A percentile compares a stretch with the other conserved stretches of the same genome.
Evolutionary conservation across 2,888 invertebrate genomes (phyloP).

Genomic region (Melinaea menophilus): DNA sequence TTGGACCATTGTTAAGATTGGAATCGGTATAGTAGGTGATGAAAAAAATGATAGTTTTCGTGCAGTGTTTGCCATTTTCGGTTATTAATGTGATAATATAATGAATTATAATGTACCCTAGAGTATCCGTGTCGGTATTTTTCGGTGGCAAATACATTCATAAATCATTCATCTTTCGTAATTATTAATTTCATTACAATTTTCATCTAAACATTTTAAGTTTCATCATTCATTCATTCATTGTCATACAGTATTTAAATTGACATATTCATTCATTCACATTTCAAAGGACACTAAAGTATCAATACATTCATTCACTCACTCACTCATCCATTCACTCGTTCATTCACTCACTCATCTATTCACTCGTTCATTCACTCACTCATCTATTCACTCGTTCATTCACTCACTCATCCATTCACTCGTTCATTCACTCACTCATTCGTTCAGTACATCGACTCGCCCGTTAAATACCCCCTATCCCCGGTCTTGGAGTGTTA

Average conservation of each 20-base stretch:
- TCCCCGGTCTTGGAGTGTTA: slow-evolving; percentile 65
- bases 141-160: slow-evolving; percentile 8
- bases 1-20: slow-evolving; percentile 77
- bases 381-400: slow-evolving; percentile 4
- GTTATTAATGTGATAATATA: slow-evolving; percentile 54
- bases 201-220: background rate
- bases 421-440: slow-evolving; percentile 5
- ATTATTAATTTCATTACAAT: background rate
- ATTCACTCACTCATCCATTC: slow-evolving; percentile 11
- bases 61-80: slow-evolving; percentile 55
- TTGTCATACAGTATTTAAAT: background rate
- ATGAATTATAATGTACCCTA: slow-evolving; percentile 52
- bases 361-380: too few species aligned
- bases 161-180: background rate
- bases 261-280: slow-evolving; percentile 7
- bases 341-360: too few species aligned
- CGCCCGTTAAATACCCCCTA: slow-evolving; percentile 33
- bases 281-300: too few species aligned
- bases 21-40: slow-evolving; percentile 69
- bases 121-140: slow-evolving; percentile 24
- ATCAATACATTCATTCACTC: slow-evolving; percentile 5
- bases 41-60: slow-evolving; percentile 59
- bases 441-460: background rate
- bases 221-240: slow-evolving; percentile 2
- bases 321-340: slow-evolving; percentile 6